Conservation (phyloP, 2,113 vertebrate genomes). For the Marcusenius ussheri region DNA sequence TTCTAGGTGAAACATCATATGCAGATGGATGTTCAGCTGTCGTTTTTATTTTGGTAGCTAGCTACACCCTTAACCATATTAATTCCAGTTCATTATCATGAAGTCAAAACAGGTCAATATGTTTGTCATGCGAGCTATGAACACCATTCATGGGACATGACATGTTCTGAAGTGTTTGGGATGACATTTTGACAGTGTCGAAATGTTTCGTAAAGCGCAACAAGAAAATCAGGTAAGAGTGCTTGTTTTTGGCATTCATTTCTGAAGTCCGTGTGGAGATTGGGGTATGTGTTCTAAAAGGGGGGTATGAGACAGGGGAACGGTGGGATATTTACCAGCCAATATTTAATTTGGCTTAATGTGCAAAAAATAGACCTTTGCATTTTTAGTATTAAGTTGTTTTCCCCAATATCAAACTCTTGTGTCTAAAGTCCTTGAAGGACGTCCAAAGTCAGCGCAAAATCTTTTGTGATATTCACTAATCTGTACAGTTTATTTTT, state of each 20-base stretch:
- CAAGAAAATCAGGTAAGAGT: not conserved
- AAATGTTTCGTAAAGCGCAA: not conserved
- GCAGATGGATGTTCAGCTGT: not conserved
- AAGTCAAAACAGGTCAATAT: constrained; percentile 4
- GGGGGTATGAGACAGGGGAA: not conserved
- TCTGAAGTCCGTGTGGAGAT: not conserved
- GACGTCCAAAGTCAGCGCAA: not conserved
- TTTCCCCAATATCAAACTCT: not conserved
- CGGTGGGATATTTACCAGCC: not conserved
- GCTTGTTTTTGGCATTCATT: not conserved
- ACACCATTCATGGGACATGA: not conserved
- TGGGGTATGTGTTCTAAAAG: not conserved
- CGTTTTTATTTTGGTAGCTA: not conserved
- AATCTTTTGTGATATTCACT: not conserved
- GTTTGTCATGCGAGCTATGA: not conserved
- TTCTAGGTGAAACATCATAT: not conserved
- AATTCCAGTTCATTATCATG: not conserved
- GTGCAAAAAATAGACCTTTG: not conserved
- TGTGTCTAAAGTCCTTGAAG: not conserved
- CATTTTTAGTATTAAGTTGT: not conserved
- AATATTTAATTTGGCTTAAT: not conserved
- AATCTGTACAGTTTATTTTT: not conserved
- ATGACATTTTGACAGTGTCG: not conserved
- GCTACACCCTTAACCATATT: not conserved
- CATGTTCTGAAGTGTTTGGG: not conserved